phyloP scores from a whole-genome alignment of 2,113 vertebrate genomes.

The Camelus bactrianus region DNA sequence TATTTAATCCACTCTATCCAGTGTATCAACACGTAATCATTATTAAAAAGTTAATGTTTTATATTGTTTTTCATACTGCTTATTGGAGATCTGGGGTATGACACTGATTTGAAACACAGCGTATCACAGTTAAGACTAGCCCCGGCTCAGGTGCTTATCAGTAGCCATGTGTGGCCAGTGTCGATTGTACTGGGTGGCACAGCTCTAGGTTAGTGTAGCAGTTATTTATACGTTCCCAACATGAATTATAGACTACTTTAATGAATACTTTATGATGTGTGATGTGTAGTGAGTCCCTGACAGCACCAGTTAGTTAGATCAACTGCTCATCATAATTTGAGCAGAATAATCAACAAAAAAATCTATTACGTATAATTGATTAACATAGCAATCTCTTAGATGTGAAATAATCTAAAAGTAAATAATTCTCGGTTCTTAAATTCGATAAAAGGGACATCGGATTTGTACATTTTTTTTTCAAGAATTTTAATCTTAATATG shows the following conservation, averaged over 20 bases:
- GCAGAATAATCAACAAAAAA: background rate
- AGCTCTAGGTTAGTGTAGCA: background rate
- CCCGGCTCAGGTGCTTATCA: background rate
- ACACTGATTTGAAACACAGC: background rate
- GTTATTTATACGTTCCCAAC: background rate
- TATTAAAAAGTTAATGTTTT: background rate
- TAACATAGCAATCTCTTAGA: background rate
- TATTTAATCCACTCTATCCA: background rate
- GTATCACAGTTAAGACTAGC: background rate
- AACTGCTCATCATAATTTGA: constrained; percentile 34
- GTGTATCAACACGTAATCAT: background rate
- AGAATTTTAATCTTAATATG: background rate
- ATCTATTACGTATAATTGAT: background rate
- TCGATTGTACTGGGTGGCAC: background rate
- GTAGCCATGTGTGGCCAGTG: background rate
- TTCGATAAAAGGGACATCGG: background rate
- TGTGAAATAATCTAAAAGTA: background rate
- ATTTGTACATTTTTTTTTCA: background rate
- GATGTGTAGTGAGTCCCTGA: background rate
- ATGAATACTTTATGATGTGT: constrained; percentile 18
- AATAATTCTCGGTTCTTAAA: constrained; percentile 51
- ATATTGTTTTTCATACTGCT: background rate
- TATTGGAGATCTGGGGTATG: background rate
- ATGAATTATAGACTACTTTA: background rate
- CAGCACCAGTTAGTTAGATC: constrained; percentile 6